Conservation (phyloP, 2,113 vertebrate species). For the Heterochromis multidens region DNA sequence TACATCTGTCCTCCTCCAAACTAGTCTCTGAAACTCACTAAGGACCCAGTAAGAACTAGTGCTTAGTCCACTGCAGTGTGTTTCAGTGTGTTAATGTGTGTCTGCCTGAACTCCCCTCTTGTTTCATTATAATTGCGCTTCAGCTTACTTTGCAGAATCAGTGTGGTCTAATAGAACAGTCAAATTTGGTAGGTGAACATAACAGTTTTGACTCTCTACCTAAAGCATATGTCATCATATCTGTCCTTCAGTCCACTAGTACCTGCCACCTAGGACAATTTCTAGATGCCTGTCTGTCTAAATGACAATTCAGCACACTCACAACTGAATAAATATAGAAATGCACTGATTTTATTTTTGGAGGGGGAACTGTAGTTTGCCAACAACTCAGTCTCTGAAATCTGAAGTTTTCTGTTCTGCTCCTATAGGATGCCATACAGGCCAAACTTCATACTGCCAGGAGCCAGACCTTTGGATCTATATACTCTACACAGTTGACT, state of each 20-base stretch:
- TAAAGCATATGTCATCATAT: neutral
- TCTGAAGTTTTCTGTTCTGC: neutral
- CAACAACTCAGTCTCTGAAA: neutral
- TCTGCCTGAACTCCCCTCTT: neutral
- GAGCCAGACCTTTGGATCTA: neutral
- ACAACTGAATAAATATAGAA: neutral
- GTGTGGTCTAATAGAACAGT: neutral
- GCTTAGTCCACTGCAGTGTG: conserved; percentile 14
- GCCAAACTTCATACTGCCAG: neutral
- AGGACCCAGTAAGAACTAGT: conserved; percentile 6
- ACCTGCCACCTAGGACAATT: neutral
- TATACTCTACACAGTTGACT: neutral
- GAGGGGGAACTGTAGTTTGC: neutral
- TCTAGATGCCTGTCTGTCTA: neutral
- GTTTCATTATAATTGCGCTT: conserved; percentile 5
- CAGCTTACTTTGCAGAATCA: neutral
- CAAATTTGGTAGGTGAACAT: neutral
- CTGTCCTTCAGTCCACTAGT: neutral
- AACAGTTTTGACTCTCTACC: neutral
- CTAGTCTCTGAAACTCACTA: conserved; percentile 23
- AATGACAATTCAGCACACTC: neutral
- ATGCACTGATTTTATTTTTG: neutral
- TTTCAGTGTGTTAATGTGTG: neutral
- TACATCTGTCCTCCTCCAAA: conserved; percentile 50
- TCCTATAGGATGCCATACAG: neutral